Evolutionary conservation across 1,140 invertebrate species (phyloP), one percentile per base, ranked within the genome.

Genomic region (Pentalonia nigronervosa): DNA sequence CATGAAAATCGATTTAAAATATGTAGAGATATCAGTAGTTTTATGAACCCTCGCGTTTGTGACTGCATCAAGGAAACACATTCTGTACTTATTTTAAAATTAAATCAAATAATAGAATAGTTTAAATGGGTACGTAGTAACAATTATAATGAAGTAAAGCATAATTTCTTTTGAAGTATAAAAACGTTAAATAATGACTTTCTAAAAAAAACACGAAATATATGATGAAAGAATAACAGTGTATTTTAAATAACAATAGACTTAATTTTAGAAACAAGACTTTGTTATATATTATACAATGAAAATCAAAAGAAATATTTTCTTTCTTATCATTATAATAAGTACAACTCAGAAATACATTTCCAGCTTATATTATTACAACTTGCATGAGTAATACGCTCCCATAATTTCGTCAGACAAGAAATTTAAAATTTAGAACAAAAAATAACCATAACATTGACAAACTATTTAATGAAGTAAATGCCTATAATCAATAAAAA

Each of bases 211-310:
- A 56, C 1, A 89, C n/a, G 0, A 20, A 89, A 9, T 56, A 89
- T 25, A 89, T 14, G 21, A 89, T 36, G 34, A 25, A 56, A 89
- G 53, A 89, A 87, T 30, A 89, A 36, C 20, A 36, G 87, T 56
- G 14, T 89, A 89, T 89, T 89, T 89, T 36, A 89, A 89, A 53
- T 45, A 53, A 89, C 87, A 89, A 89, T 53, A 53, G 50, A 89
- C n/a, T 89, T 89, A 34, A n/a, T 89, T 89, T 89, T 36, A 53
- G 23, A 89, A 89, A 53, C 48, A 50, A 50, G 34, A 89, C 6
- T 48, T 34, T 50, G 48, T 48, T 89, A 2, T 50, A 25, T 87
- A 47, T 30, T 47, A 89, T n/a, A 88, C 30, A 50, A 25, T 89
- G 9, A 89, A 56, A 89, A 87, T 87, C 34, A 87, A 45, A 87